These are phyloP conservation scores for Phalloptychus januarius DNA, from an alignment of 2,797 vertebrate species.

Conservation along the genomic window DNA sequence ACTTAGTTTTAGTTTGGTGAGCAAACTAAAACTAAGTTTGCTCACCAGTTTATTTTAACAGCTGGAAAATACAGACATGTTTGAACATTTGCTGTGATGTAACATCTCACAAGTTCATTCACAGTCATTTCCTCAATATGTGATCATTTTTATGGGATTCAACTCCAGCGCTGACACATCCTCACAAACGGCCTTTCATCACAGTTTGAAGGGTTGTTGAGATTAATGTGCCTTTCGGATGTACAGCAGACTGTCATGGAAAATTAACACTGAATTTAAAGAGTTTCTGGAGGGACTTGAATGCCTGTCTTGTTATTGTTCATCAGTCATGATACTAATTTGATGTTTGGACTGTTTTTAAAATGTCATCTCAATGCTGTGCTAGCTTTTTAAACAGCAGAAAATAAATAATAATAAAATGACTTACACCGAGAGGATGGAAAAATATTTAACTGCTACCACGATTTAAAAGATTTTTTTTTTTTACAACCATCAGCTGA, in stretches of 20 bases:
- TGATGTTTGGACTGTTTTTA: slow-evolving; percentile 70
- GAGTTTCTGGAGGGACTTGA: slow-evolving; percentile 52
- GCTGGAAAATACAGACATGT: slow-evolving; percentile 15
- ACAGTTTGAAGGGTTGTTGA: slow-evolving; percentile 48
- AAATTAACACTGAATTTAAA: slow-evolving; percentile 60
- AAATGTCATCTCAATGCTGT: slow-evolving; percentile 49
- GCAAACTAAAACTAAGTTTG: too few relatives aligned
- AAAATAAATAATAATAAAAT: slow-evolving; percentile 63
- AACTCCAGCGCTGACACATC: slow-evolving; percentile 38
- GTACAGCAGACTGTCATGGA: slow-evolving; percentile 44
- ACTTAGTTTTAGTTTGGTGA: too few relatives aligned
- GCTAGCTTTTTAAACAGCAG: slow-evolving; percentile 51
- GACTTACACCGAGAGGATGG: slow-evolving; percentile 66
- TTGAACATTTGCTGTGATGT: slow-evolving; percentile 1
- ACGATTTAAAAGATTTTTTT: slow-evolving; percentile 60
- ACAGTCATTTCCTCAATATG: slow-evolving; percentile 23
- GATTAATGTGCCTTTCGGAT: slow-evolving; percentile 56
- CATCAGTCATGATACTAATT: slow-evolving; percentile 58
- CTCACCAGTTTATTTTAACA: slow-evolving; percentile 30
- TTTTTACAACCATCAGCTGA: slow-evolving; percentile 60
- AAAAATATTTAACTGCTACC: slow-evolving; percentile 69
- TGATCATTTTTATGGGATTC: slow-evolving; percentile 28
- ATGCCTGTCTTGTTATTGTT: slow-evolving; percentile 47
- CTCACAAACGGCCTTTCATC: slow-evolving; percentile 33
- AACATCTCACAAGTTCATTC: slow-evolving; percentile 12